Percentiles rank a stretch among this genome's conserved stretches.
Evolutionary conservation across 2,888 invertebrate genomes (phyloP).

Genomic region (Apantesis nais): DNA sequence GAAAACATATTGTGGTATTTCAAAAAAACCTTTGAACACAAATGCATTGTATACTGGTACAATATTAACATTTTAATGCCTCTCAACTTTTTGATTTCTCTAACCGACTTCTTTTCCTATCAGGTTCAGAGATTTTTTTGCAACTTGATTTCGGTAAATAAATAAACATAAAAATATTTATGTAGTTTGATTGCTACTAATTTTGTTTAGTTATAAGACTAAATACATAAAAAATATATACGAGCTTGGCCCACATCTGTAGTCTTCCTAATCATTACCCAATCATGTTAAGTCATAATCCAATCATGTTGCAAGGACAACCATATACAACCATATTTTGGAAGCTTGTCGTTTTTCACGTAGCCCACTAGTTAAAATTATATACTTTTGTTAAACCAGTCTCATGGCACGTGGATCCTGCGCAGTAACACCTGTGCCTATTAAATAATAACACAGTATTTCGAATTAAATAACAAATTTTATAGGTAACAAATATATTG

Average conservation of each 20-base stretch:
- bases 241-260: constrained; percentile 48
- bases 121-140: background rate
- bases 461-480: constrained; percentile 30
- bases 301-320: constrained; percentile 32
- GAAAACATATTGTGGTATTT: background rate
- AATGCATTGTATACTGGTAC: background rate
- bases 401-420: constrained; percentile 31
- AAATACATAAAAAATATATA: constrained; percentile 48
- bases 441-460: constrained; percentile 25
- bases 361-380: background rate
- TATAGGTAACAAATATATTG: constrained; percentile 29
- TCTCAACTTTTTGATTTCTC: background rate
- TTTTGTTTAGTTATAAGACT: constrained; percentile 29
- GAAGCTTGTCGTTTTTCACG: background rate
- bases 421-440: constrained; percentile 3
- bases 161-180: constrained; percentile 14
- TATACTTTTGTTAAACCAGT: constrained; percentile 28
- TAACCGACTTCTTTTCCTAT: background rate
- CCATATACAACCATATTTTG: constrained; percentile 18
- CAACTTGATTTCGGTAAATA: background rate
- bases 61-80: background rate
- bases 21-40: background rate
- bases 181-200: constrained; percentile 11
- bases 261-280: constrained; percentile 48
- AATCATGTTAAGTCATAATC: constrained; percentile 38